Evolutionary conservation across 1,140 invertebrate species (phyloP).

Genomic region (Gryon sp.): DNA sequence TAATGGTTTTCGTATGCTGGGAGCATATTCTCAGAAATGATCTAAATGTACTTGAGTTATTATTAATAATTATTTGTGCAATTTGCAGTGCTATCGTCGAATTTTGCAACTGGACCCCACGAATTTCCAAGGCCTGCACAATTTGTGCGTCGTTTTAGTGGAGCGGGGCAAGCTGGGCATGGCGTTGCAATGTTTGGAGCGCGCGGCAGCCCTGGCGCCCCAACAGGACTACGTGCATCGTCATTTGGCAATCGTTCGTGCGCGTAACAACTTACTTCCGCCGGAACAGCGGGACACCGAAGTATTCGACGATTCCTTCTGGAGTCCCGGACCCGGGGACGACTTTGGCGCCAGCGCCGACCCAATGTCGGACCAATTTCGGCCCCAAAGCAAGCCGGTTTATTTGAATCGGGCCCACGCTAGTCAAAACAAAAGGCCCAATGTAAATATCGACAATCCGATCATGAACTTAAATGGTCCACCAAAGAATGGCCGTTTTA

Average conservation of each 20-base stretch:
- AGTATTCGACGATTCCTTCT: conserved; percentile 74
- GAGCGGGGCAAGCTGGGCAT: conserved; percentile 90
- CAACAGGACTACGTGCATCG: conserved; percentile 93
- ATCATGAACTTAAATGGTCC: conserved; percentile 70
- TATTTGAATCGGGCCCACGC: conserved; percentile 71
- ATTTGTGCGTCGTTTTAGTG: conserved; percentile 96
- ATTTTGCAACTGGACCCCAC: conserved; percentile 93
- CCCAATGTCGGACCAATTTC: conserved; percentile 62
- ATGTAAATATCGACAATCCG: conserved; percentile 67
- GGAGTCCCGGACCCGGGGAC: conserved; percentile 39
- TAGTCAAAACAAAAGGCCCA: conserved; percentile 62
- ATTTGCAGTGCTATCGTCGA: conserved; percentile 89
- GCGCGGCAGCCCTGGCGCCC: conserved; percentile 89
- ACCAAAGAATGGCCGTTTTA: conserved; percentile 59
- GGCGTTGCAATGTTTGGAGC: conserved; percentile 91
- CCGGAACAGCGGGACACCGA: conserved; percentile 73
- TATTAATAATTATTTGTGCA: not conserved
- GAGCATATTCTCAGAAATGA: too few species aligned
- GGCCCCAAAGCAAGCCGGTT: conserved; percentile 65
- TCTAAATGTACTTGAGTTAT: not conserved
- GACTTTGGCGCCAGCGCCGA: conserved; percentile 55
- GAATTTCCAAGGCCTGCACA: conserved; percentile 97
- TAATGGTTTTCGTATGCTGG: too few species aligned
- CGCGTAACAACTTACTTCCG: conserved; percentile 80
- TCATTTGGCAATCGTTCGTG: conserved; percentile 91